A percentile compares a stretch with the other conserved stretches of the same genome.
These are phyloP conservation scores for Eupeodes luniger DNA, from an alignment of 2,888 invertebrate genomes.

Conservation along the genomic window DNA sequence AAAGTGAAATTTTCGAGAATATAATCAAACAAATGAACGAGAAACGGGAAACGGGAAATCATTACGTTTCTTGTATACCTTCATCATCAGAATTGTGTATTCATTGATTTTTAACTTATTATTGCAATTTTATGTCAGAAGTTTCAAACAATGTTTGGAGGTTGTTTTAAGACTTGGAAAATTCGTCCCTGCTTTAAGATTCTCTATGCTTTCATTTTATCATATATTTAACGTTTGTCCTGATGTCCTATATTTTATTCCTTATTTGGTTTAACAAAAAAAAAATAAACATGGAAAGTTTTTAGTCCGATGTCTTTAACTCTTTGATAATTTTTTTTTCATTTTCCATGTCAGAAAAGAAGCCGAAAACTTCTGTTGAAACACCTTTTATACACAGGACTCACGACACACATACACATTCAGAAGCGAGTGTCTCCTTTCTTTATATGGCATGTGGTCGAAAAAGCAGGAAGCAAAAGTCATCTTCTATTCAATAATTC, in stretches of 20 bases:
- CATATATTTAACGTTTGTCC: slow-evolving; percentile 17
- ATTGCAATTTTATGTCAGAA: too few relatives aligned
- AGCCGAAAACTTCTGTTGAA: slow-evolving; percentile 52
- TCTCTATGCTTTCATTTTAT: not conserved
- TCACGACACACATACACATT: not conserved
- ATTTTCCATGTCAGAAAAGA: slow-evolving; percentile 17
- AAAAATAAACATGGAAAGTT: slow-evolving; percentile 35
- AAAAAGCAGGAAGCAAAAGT: slow-evolving; percentile 70
- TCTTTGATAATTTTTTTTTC: not conserved
- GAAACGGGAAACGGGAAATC: too few relatives aligned
- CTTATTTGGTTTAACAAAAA: slow-evolving; percentile 35
- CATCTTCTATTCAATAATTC: slow-evolving; percentile 73
- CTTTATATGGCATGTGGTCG: slow-evolving; percentile 49
- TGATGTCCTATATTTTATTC: slow-evolving; percentile 1
- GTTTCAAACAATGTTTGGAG: not conserved
- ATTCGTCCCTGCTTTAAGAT: not conserved
- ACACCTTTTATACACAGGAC: slow-evolving; percentile 61
- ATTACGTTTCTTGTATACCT: too few relatives aligned
- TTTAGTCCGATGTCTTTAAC: slow-evolving; percentile 25
- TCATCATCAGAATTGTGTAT: too few relatives aligned
- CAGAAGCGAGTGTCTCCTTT: slow-evolving; percentile 28
- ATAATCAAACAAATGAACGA: too few relatives aligned
- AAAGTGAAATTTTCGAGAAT: too few relatives aligned
- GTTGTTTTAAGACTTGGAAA: not conserved
- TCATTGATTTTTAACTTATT: too few relatives aligned